These are phyloP conservation scores for Pangasianodon hypophthalmus DNA, from an alignment of 2,113 vertebrate genomes.

Conservation along the genomic window DNA sequence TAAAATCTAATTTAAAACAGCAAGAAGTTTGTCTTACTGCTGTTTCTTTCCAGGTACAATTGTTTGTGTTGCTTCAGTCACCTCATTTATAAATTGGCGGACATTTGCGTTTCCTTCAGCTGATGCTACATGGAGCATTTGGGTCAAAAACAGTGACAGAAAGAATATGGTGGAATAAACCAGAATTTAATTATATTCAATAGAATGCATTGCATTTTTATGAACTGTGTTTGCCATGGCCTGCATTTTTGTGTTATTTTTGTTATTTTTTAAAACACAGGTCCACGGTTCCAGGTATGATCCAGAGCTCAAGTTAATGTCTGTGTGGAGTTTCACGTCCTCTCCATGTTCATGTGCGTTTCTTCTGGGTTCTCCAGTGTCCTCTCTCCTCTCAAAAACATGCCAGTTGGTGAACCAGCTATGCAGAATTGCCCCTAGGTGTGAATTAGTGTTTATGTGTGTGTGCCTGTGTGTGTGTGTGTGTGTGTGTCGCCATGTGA, in stretches of 20 bases:
- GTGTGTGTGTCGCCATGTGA: not conserved
- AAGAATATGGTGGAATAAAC: not conserved
- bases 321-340: not conserved
- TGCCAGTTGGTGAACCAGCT: not conserved
- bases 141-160: not conserved
- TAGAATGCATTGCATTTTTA: not conserved
- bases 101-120: not conserved
- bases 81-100: not conserved
- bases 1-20: not conserved
- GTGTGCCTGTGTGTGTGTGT: too few relatives aligned
- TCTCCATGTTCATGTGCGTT: not conserved
- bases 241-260: not conserved
- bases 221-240: not conserved
- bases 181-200: not conserved
- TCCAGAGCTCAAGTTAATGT: not conserved
- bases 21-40: not conserved
- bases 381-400: not conserved
- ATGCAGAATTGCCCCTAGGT: not conserved
- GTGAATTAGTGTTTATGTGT: not conserved
- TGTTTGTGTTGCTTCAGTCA: not conserved
- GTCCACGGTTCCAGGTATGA: not conserved
- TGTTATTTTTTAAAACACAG: not conserved
- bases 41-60: not conserved
- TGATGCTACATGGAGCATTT: not conserved
- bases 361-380: not conserved